Conservation (phyloP, 2,888 invertebrate genomes). For the Lasioglossum malachurum region DNA sequence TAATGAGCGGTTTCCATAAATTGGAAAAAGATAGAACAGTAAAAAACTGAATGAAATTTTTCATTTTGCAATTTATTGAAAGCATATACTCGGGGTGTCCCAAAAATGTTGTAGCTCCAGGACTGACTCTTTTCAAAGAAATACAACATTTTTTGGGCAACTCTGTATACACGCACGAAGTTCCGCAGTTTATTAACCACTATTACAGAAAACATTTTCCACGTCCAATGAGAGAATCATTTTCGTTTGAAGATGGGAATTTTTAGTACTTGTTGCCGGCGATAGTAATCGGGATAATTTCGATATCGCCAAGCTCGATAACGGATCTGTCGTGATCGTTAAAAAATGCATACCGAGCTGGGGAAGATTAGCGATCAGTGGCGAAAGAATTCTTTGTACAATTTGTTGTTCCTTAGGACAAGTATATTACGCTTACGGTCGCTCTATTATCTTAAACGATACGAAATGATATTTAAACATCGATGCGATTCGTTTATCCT, state of each 20-base stretch:
- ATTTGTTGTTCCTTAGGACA: constrained; percentile 31
- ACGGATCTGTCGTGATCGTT: constrained; percentile 8
- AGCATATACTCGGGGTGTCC: not conserved
- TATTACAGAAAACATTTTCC: not conserved
- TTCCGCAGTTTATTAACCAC: not conserved
- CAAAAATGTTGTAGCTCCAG: not conserved
- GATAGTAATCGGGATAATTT: not conserved
- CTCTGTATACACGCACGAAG: not conserved
- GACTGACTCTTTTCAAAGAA: not conserved
- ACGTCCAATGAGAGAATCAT: not conserved
- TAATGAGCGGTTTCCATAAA: not conserved
- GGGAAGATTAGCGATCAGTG: constrained; percentile 20
- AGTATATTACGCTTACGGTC: constrained; percentile 15
- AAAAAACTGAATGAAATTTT: not conserved
- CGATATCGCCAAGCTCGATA: constrained; percentile 3
- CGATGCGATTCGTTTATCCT: constrained; percentile 33
- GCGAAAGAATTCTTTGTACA: constrained; percentile 51
- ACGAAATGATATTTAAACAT: constrained; percentile 38
- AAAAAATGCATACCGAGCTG: constrained; percentile 12
- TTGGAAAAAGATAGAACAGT: not conserved
- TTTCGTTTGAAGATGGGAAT: not conserved
- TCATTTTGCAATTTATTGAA: not conserved
- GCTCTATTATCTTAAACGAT: constrained; percentile 7
- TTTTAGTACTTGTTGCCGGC: not conserved
- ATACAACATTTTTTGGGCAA: not conserved